These are phyloP conservation scores for Malurus alboscapulatus DNA, from an alignment of 2,113 vertebrate genomes.

Conservation along the genomic window DNA sequence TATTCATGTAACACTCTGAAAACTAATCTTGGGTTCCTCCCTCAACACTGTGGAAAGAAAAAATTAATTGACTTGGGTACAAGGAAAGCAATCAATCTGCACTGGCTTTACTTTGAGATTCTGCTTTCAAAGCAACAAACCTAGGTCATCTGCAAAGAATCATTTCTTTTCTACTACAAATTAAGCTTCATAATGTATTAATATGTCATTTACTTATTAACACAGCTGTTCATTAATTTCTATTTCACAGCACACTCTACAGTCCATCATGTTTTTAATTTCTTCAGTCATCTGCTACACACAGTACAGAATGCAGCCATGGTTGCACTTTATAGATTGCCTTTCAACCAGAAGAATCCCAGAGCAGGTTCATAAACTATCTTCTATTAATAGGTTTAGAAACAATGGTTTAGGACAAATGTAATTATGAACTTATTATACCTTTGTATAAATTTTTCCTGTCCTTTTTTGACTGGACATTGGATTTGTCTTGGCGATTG, in stretches of 20 bases:
- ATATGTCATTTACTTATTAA: neutral
- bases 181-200: neutral
- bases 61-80: conserved; percentile 22
- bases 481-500: too few relatives aligned
- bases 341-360: conserved; percentile 3
- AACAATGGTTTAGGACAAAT: neutral
- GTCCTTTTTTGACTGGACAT: neutral
- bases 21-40: conserved; percentile 50
- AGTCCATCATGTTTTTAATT: neutral
- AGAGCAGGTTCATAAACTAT: neutral
- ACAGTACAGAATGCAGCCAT: neutral
- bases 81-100: conserved; percentile 32
- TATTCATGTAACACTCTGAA: conserved; percentile 42
- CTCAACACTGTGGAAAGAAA: conserved; percentile 15
- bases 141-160: neutral
- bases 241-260: neutral
- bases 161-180: neutral
- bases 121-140: neutral
- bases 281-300: neutral
- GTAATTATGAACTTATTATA: neutral
- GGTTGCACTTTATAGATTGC: neutral
- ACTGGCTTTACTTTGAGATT: neutral
- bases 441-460: neutral
- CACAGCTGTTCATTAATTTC: neutral
- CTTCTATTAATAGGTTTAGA: neutral